Evolutionary conservation across 1,140 invertebrate species (phyloP), one percentile per base, ranked within the genome.

Genomic region (Phymorhynchus buccinoides): DNA sequence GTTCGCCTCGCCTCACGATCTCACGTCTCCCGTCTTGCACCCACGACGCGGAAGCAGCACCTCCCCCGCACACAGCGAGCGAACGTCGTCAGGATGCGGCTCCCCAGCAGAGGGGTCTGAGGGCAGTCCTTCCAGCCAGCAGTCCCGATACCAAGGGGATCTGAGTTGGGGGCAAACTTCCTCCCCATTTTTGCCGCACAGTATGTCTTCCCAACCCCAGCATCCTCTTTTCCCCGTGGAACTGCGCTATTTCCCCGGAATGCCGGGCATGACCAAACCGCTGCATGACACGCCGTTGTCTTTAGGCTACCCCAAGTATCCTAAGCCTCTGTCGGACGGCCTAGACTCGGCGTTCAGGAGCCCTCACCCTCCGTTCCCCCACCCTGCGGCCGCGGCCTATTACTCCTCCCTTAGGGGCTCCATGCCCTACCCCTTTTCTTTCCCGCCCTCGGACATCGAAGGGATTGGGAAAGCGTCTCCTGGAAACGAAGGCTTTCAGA

Each of bases 11-110:
- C 30, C 77, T 1, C 77, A 48, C 42, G 42, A 79, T 22, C 62
- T 68, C 1, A 39, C 66, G 56, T 83, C 81, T 37, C 66, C 62
- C 35, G 18, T 73, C 7, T 66, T 39, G n/a, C 81, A 62, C 18
- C 39, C 37, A 0, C 35, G 81, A 27, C 81, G 81, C 18, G 81
- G 62, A 22, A 83, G 32, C 22, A 83, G 81, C 81, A 83, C 81
- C 39, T 83, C 81, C 14, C 81, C 81, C 12, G 66, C 81, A 4
- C 81, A 83, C 81, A 83, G 81, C 66, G 81, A 83, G 18, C 62
- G 81, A 3, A 83, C 81, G 35, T 83, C 81, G 1, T 83, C 81
- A 14, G 81, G 81, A 14, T 66, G 56, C 22, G 81, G 66, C 3
- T 83, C 81, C 18, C 81, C 81, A 1, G 7, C 81, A 7, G 62